phyloP scores from a whole-genome alignment of 2,113 vertebrate genomes.

The Hyperoodon ampullatus region DNA sequence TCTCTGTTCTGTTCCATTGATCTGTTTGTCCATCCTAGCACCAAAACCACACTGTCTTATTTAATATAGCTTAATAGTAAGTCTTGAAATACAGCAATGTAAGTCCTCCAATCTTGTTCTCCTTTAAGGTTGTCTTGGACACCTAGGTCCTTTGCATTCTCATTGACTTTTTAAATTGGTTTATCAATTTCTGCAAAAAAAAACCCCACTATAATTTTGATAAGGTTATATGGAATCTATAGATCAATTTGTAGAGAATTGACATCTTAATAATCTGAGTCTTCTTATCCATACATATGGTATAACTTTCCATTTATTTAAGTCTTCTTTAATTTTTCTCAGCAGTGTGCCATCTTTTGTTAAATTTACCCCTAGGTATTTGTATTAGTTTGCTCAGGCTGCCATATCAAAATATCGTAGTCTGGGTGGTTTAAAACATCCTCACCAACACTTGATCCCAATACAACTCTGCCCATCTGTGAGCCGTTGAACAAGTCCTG shows the following conservation, averaged over 20 bases:
- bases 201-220: neutral
- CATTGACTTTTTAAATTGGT: neutral
- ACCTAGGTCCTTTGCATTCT: neutral
- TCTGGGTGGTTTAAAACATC: neutral
- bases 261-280: neutral
- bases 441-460: neutral
- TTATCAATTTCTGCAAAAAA: neutral
- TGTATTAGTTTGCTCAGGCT: neutral
- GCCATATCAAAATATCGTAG: neutral
- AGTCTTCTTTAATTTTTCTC: neutral
- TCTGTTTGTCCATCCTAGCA: neutral
- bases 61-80: neutral
- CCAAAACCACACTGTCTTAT: neutral
- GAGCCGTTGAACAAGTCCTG: accelerated
- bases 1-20: neutral
- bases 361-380: neutral
- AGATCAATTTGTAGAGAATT: neutral
- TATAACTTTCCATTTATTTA: neutral
- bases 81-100: neutral
- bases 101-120: neutral
- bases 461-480: neutral
- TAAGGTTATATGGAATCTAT: neutral
- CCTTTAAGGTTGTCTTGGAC: neutral
- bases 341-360: neutral
- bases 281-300: neutral